phyloP scores from a whole-genome alignment of 2,888 invertebrate species.

The Polia nebulosa region DNA sequence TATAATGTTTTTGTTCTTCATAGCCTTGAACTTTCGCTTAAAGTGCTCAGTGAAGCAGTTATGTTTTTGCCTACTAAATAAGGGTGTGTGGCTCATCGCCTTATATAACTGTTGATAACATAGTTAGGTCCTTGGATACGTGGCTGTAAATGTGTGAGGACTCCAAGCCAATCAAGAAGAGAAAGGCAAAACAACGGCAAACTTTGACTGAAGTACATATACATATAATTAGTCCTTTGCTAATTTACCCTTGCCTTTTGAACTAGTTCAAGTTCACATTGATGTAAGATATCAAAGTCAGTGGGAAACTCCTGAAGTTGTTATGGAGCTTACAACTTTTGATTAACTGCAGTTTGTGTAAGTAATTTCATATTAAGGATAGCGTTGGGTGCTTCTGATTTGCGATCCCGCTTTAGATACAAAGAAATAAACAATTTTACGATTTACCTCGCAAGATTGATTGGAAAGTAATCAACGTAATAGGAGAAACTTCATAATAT shows the following conservation, averaged over 20 bases:
- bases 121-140: neutral
- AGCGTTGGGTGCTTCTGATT: neutral
- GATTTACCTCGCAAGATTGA: neutral
- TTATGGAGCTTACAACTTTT: neutral
- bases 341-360: constrained; percentile 1
- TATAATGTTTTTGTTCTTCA: constrained; percentile 21
- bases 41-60: constrained; percentile 19
- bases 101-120: neutral
- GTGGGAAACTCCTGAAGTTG: neutral
- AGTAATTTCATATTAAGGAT: neutral
- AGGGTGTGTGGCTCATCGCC: neutral
- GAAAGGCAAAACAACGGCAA: constrained; percentile 2
- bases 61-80: constrained; percentile 12
- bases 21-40: constrained; percentile 49
- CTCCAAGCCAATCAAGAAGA: neutral
- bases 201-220: neutral
- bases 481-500: neutral
- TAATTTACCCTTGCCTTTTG: neutral
- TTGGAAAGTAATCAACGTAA: neutral
- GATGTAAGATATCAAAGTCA: neutral
- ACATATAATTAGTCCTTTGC: neutral
- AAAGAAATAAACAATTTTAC: neutral
- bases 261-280: constrained; percentile 15
- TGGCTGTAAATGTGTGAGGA: neutral
- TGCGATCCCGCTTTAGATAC: neutral